Base-by-base conservation (phyloP, 2,888 invertebrate species). In the Pherbina coryleti region DNA sequence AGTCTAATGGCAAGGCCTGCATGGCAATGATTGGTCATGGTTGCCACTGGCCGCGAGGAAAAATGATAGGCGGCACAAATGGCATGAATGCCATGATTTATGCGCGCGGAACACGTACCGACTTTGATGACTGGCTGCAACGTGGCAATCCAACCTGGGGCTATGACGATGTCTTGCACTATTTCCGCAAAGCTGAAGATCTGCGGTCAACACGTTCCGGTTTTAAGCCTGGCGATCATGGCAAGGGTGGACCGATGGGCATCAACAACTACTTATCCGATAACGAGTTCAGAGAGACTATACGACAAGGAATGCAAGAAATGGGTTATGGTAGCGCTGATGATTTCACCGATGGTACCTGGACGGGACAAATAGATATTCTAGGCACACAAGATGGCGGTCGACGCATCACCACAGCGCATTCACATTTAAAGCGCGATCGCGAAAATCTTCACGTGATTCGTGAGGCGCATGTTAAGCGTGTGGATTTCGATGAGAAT, bases 371-470 rank as follows among this genome's bases (percentile, higher is more conserved):
- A 85, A 96, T 96, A 93, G 89, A 96, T 83, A 93, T 95, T 2
- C 94, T 97, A 90, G 95, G 94, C n/a, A 97, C 96, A 0, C 94
- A 96, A 82, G 91, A 96, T 60, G 92, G 95, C 67, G 96, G 96
- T 0, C 94, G 93, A 0, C 91, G 96, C 77, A 94, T 95, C 85
- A 96, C 95, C 85, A 93, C 95, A 0, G 94, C 95, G 11, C 94
- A 93, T 86, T 95, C 95, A 0, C 96, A 93, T 85, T 90, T 96
- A 85, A 89, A 77, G 90, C 91, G 91, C 81, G 86, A 92, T 17
- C 88, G 92, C 0, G 84, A 86, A 22, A 94, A 94, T 85, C 85
- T 94, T 5, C 91, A 91, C 81, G 90, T 94, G 0, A 89, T 93
- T 44, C 92, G 92, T 53, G 90, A 92, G 73, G 91, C 93, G 0